Evolutionary conservation across 1,140 invertebrate genomes (phyloP), one percentile per base, ranked within the genome.

Genomic region (Anastatus disparis): DNA sequence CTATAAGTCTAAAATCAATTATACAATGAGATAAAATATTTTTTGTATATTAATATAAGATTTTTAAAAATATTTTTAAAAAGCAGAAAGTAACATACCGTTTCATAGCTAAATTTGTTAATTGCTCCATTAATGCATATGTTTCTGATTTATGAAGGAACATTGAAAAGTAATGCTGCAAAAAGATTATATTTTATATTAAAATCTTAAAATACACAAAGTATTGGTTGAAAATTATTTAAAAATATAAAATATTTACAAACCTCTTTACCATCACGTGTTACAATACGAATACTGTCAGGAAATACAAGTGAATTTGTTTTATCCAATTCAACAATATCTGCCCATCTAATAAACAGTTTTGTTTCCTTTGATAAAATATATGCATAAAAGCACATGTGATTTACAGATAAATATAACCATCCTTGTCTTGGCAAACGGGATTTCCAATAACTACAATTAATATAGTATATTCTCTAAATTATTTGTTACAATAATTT

Each of bases 101-200:
- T 90, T 96, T 96, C 91, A 99, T 97, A 48, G 97, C 97, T 86
- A 99, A 91, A 87, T 99, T 98, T 52, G 95, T 95, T 40, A 99
- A 87, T 85, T 99, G 97, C 78, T 97, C 93, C 92, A 98, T 97
- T 64, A 99, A 82, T 46, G 89, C 88, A 85, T 94, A 98, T 0
- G 96, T 96, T 84, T 99, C 96, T 44, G 89, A 90, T 80, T 95
- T 95, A 77, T 92, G 93, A 55, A 96, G 83, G 78, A 99, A 93
- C 91, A 98, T 91, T 24, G 93, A 95, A 86, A 98, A 98, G 81
- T 92, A 90, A 87, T 95, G 91, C 89, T 92, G 82, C n/a, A 86
- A 87, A 61, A n/a, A 20, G 3, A 26, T 42, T 10, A 35, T 10
- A 6, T 35, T 70, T 74, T n/a, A n/a, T n/a, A n/a, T n/a, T n/a